These are phyloP conservation scores for Arrhopalites spinosus DNA, from an alignment of 2,888 invertebrate species.

Conservation along the genomic window DNA sequence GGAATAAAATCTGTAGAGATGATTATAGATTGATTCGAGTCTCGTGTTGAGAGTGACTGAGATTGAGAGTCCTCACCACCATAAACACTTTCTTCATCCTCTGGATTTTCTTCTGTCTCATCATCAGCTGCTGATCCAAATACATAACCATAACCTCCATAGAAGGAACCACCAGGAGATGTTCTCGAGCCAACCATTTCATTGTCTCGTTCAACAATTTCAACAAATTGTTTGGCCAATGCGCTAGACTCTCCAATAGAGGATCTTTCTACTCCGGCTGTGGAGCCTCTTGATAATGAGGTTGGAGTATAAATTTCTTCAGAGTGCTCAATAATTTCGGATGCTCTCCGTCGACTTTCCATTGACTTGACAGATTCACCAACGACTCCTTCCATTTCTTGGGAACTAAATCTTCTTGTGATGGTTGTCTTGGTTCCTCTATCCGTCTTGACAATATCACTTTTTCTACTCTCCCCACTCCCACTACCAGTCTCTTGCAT, in stretches of 20 bases:
- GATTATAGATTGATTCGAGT: slow-evolving; percentile 26
- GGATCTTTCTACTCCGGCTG: background rate
- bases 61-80: slow-evolving; percentile 33
- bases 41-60: slow-evolving; percentile 30
- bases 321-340: slow-evolving; percentile 21
- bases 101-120: slow-evolving; percentile 39
- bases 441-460: slow-evolving; percentile 1
- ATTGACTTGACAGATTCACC: background rate
- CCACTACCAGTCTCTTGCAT: slow-evolving; percentile 3
- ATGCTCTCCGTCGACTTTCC: background rate
- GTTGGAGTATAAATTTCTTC: slow-evolving; percentile 33
- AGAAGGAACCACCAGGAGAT: slow-evolving; percentile 22
- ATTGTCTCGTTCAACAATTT: slow-evolving; percentile 18
- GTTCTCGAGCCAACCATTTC: slow-evolving; percentile 12
- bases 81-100: slow-evolving; percentile 32
- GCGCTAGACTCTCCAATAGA: background rate
- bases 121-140: slow-evolving; percentile 46
- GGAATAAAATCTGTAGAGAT: background rate
- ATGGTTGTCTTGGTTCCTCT: slow-evolving; percentile 41
- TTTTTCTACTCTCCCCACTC: background rate
- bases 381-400: slow-evolving; percentile 26
- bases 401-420: slow-evolving; percentile 44
- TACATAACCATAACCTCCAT: slow-evolving; percentile 44
- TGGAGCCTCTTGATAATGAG: background rate
- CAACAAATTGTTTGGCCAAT: background rate